phyloP scores from a whole-genome alignment of 2,797 vertebrate species.

The Coregonus suidteri region DNA sequence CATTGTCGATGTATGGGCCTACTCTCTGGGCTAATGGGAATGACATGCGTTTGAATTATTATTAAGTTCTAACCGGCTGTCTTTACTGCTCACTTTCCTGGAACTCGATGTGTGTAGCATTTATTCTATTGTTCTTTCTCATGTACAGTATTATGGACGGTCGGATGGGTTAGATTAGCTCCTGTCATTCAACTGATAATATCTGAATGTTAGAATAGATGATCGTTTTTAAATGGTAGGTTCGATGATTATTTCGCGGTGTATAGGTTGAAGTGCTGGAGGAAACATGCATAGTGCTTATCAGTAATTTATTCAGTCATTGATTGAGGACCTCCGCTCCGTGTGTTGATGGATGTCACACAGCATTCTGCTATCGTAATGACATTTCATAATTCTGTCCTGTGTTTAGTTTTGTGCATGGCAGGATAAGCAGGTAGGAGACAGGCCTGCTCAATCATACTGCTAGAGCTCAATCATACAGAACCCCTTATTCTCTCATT shows the following conservation, averaged over 20 bases:
- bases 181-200: slow-evolving; percentile 13
- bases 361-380: slow-evolving; percentile 23
- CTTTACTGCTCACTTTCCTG: slow-evolving; percentile 64
- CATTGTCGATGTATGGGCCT: slow-evolving; percentile 78
- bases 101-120: slow-evolving; percentile 57
- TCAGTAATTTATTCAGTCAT: neutral
- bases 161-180: slow-evolving; percentile 21
- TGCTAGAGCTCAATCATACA: neutral
- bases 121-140: slow-evolving; percentile 61
- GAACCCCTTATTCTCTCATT: too few relatives aligned
- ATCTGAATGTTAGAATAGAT: slow-evolving; percentile 22
- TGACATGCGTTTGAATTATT: slow-evolving; percentile 83
- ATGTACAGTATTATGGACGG: slow-evolving; percentile 47
- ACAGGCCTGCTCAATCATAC: neutral
- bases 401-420: slow-evolving; percentile 10
- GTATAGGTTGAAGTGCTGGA: neutral
- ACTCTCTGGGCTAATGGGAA: slow-evolving; percentile 73
- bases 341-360: slow-evolving; percentile 63
- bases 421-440: slow-evolving; percentile 4
- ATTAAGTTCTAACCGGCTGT: slow-evolving; percentile 74
- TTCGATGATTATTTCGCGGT: too few relatives aligned
- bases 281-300: neutral
- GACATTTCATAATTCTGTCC: slow-evolving; percentile 12
- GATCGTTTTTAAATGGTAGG: slow-evolving; percentile 19
- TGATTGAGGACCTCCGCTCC: neutral